Evolutionary conservation across 2,113 vertebrate genomes (phyloP).

Genomic region (Turdus rufiventris): DNA sequence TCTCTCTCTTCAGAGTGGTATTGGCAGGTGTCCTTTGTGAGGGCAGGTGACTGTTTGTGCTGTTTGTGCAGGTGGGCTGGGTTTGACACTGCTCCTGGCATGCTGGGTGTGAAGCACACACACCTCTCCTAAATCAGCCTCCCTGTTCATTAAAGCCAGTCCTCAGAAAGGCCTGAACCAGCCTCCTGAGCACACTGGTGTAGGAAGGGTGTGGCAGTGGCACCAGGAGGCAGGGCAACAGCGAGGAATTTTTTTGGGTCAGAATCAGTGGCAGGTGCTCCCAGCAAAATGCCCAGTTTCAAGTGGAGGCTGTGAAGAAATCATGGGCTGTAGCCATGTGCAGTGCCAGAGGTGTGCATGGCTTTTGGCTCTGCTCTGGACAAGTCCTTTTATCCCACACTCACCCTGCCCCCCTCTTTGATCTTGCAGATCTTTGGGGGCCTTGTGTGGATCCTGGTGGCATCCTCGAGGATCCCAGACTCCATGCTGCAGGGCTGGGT

Average conservation of each 20-base stretch:
- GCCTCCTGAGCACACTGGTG: background rate
- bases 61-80: background rate
- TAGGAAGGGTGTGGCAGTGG: background rate
- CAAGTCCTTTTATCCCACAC: fast-evolving
- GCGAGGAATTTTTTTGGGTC: background rate
- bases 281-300: background rate
- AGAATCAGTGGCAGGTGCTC: background rate
- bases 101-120: background rate
- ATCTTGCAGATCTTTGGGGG: constrained; percentile 54
- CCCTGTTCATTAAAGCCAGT: background rate
- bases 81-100: background rate
- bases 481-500: constrained; percentile 49
- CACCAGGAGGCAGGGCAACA: background rate
- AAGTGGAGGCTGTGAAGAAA: background rate
- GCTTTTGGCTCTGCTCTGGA: background rate
- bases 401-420: background rate
- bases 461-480: fast-evolving
- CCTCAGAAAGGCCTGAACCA: background rate
- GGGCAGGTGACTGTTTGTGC: background rate
- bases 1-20: background rate
- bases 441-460: constrained; percentile 71
- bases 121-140: background rate
- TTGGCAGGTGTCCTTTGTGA: background rate
- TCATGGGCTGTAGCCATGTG: background rate
- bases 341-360: fast-evolving